phyloP scores from a whole-genome alignment of 2,113 vertebrate species.

The Mystacornis crossleyi region DNA sequence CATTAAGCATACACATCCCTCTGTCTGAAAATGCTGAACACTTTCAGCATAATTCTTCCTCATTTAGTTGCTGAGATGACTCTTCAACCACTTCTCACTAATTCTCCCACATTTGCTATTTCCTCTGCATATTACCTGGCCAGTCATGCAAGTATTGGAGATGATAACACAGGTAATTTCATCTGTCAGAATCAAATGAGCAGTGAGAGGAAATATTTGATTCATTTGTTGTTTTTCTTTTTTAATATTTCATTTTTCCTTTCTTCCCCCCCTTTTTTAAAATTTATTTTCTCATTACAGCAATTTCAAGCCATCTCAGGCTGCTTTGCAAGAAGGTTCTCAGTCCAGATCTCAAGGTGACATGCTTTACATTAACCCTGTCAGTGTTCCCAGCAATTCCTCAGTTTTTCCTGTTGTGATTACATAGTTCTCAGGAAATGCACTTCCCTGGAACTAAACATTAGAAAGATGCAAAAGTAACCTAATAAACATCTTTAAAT shows the following conservation, averaged over 20 bases:
- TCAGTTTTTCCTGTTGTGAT: not conserved
- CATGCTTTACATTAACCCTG: not conserved
- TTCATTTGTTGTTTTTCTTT: not conserved
- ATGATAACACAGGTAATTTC: not conserved
- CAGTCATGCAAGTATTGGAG: not conserved
- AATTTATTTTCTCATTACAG: not conserved
- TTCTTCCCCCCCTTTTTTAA: rapidly evolving
- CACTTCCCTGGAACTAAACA: not conserved
- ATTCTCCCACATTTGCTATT: not conserved
- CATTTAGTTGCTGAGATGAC: not conserved
- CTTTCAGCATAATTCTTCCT: not conserved
- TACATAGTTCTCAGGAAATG: not conserved
- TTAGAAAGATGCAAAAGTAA: not conserved
- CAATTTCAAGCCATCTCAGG: not conserved
- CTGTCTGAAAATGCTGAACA: not conserved
- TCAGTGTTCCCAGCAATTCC: not conserved
- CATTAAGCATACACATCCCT: not conserved
- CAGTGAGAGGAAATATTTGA: not conserved
- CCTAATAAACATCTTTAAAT: not conserved
- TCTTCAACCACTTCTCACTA: not conserved
- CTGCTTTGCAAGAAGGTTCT: not conserved
- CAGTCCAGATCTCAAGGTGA: not conserved
- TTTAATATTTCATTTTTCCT: not conserved
- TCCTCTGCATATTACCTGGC: not conserved
- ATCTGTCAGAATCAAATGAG: not conserved